Conservation (phyloP, 2,888 invertebrate species). For the Crocallis elinguaria region DNA sequence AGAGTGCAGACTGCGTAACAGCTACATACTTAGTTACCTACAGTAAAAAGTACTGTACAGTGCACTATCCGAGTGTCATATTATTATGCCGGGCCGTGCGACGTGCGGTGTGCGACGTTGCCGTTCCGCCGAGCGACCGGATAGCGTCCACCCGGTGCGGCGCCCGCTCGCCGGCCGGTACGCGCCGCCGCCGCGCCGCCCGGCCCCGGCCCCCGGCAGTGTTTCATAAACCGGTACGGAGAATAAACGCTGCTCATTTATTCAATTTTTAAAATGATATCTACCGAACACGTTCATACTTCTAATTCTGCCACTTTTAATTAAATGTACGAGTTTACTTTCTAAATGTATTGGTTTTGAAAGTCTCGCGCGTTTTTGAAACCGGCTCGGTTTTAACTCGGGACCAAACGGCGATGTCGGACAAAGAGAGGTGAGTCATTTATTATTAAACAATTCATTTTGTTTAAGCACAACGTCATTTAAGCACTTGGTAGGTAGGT, state of each 20-base stretch:
- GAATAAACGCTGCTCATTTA: constrained; percentile 4
- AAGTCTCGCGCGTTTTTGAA: constrained; percentile 24
- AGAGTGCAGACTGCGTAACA: no score
- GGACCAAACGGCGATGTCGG: constrained; percentile 29
- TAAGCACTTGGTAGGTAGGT: neutral
- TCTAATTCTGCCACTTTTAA: no score
- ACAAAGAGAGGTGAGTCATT: constrained; percentile 33
- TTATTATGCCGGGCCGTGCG: no score
- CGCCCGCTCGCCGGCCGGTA: constrained; percentile 27
- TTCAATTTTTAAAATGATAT: neutral
- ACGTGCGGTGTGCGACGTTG: constrained; percentile 41
- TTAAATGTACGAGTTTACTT: neutral
- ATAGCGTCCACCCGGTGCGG: constrained; percentile 45
- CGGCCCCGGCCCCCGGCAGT: constrained; percentile 48
- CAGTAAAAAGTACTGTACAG: no score
- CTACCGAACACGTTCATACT: neutral
- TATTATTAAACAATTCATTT: neutral
- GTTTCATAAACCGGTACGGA: constrained; percentile 43
- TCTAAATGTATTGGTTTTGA: neutral
- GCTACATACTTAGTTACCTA: no score
- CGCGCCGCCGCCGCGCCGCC: constrained; percentile 26
- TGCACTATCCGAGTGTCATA: no score
- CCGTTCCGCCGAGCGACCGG: constrained; percentile 43
- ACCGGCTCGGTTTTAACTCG: constrained; percentile 26
- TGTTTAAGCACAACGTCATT: no score